These are phyloP conservation scores for Blastobasis lacticolella DNA, from an alignment of 2,888 invertebrate species.

Conservation along the genomic window DNA sequence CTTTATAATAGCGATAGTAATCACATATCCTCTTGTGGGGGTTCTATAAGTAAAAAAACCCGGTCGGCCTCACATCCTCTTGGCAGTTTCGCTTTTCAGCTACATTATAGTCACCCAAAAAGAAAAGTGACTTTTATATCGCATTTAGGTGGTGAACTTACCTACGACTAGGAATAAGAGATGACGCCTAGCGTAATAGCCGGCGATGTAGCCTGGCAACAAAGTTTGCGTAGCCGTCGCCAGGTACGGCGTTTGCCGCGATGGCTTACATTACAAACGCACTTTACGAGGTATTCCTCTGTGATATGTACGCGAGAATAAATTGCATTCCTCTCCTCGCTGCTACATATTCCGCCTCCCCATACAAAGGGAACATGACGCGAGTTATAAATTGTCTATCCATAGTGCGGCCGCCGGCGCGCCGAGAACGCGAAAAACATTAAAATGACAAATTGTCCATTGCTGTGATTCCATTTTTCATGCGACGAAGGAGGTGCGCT, in stretches of 20 bases:
- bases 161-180: too few relatives aligned
- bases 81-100: too few relatives aligned
- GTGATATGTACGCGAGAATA: slow-evolving; percentile 29
- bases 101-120: too few relatives aligned
- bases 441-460: slow-evolving; percentile 63
- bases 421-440: slow-evolving; percentile 50
- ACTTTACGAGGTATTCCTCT: slow-evolving; percentile 26
- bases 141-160: too few relatives aligned
- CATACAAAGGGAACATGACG: slow-evolving; percentile 43
- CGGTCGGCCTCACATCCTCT: too few relatives aligned
- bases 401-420: slow-evolving; percentile 32
- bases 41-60: too few relatives aligned
- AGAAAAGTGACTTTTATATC: too few relatives aligned
- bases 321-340: slow-evolving; percentile 41
- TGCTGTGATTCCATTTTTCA: slow-evolving; percentile 59
- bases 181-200: too few relatives aligned
- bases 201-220: not conserved
- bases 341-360: slow-evolving; percentile 33
- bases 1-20: too few relatives aligned
- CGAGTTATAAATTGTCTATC: slow-evolving; percentile 49
- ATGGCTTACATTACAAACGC: slow-evolving; percentile 16
- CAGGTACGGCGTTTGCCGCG: not conserved
- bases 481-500: slow-evolving; percentile 36
- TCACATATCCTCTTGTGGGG: too few relatives aligned
- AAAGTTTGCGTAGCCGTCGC: not conserved